These are phyloP conservation scores for Tetramorium parvispinum DNA, from an alignment of 1,140 invertebrate species.

Conservation along the genomic window DNA sequence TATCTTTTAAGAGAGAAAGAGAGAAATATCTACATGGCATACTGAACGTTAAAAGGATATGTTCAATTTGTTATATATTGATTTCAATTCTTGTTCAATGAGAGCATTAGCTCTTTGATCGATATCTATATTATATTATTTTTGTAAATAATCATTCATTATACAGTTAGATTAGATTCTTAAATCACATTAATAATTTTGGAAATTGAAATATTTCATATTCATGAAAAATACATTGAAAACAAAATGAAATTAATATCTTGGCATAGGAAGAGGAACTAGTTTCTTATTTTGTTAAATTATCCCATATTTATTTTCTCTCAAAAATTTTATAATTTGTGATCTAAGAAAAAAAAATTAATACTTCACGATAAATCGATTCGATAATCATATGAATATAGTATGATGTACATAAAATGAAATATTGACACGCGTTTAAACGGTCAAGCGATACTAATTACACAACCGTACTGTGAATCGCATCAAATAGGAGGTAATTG, in stretches of 20 bases:
- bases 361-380: not conserved
- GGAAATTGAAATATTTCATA: not conserved
- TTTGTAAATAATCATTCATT: not conserved
- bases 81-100: not conserved
- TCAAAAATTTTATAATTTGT: not conserved
- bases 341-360: not conserved
- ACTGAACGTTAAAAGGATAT: not conserved
- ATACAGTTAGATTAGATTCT: not conserved
- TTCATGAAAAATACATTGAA: too few relatives aligned
- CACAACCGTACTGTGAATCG: constrained; percentile 8
- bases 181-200: not conserved
- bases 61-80: not conserved
- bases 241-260: not conserved
- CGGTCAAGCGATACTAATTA: constrained; percentile 30
- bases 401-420: not conserved
- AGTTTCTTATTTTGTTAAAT: not conserved
- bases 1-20: too few relatives aligned
- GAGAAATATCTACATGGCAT: not conserved
- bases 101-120: not conserved
- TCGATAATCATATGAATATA: not conserved
- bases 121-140: not conserved
- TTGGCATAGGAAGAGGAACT: not conserved
- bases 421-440: not conserved
- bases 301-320: not conserved
- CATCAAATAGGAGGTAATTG: constrained; percentile 33